Percentiles rank a stretch among this genome's conserved stretches.
Conservation (phyloP, 1,140 invertebrate species). For the Schlechtendalia chinensis region DNA sequence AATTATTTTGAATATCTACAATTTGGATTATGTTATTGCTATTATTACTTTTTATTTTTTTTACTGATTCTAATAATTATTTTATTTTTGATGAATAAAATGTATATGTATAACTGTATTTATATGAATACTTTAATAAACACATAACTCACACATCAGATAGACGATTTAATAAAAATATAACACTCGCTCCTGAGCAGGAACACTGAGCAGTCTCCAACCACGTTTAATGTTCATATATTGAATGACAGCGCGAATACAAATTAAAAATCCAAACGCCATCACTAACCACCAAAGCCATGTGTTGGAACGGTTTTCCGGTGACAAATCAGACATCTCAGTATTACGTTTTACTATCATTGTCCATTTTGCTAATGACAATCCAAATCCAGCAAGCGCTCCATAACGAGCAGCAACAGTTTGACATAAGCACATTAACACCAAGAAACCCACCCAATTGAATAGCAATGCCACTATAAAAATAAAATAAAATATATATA, state of each 20-base stretch:
- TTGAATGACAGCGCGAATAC: slow-evolving; percentile 81
- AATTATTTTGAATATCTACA: slow-evolving; percentile 4
- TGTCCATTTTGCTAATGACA: slow-evolving; percentile 92
- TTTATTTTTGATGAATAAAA: neutral
- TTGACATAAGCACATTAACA: slow-evolving; percentile 89
- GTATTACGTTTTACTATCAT: slow-evolving; percentile 88
- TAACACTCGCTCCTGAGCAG: slow-evolving; percentile 78
- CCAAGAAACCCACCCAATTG: slow-evolving; percentile 92
- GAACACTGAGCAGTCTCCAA: slow-evolving; percentile 80
- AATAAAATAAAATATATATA: neutral
- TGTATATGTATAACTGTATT: too few relatives aligned
- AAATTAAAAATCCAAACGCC: slow-evolving; percentile 83
- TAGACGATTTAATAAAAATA: slow-evolving; percentile 75
- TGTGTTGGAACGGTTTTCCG: slow-evolving; percentile 67
- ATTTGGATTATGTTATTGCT: too few relatives aligned
- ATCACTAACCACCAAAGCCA: slow-evolving; percentile 90
- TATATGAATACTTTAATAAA: slow-evolving; percentile 12
- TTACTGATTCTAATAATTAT: neutral
- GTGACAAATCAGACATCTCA: slow-evolving; percentile 68
- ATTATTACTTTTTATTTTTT: too few relatives aligned
- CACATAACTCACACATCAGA: slow-evolving; percentile 21
- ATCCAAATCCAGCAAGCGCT: slow-evolving; percentile 85
- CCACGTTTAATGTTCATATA: slow-evolving; percentile 87
- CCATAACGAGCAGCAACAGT: slow-evolving; percentile 90
- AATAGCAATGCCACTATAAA: slow-evolving; percentile 79